A percentile compares a stretch with the other conserved stretches of the same genome.
These are phyloP conservation scores for Pogonomyrmex californicus DNA, from an alignment of 1,140 invertebrate genomes.

Conservation along the genomic window DNA sequence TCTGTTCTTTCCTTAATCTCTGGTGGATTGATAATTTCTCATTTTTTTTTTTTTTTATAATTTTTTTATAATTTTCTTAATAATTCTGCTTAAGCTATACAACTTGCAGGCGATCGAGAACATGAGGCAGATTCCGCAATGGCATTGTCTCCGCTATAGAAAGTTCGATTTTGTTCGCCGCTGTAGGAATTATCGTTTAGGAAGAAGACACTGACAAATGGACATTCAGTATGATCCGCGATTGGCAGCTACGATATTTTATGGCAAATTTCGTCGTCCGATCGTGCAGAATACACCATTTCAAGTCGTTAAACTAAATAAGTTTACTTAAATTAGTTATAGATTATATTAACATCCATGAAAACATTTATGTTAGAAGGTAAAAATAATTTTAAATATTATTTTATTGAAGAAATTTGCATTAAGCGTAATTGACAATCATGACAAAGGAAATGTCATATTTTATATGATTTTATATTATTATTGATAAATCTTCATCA, in stretches of 20 bases:
- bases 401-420: neutral
- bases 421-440: conserved; percentile 9
- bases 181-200: conserved; percentile 89
- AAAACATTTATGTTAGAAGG: conserved; percentile 12
- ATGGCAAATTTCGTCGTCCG: conserved; percentile 57
- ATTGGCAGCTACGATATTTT: conserved; percentile 29
- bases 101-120: conserved; percentile 86
- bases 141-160: conserved; percentile 93
- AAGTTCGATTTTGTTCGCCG: conserved; percentile 92
- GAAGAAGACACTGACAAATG: conserved; percentile 84
- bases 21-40: neutral
- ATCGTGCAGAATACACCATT: conserved; percentile 48
- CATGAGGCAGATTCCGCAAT: conserved; percentile 92
- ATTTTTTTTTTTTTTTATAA: neutral
- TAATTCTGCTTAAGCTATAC: conserved; percentile 71
- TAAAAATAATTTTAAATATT: conserved; percentile 12
- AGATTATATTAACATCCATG: conserved; percentile 16
- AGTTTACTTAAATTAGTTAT: conserved; percentile 48
- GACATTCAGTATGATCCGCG: conserved; percentile 51
- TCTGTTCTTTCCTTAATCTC: conserved; percentile 6
- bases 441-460: conserved; percentile 22
- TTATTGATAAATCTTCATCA: neutral
- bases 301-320: conserved; percentile 47
- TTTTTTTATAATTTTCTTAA: conserved; percentile 62
- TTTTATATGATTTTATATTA: conserved; percentile 6